These are phyloP conservation scores for Australoheros scitulus DNA, from an alignment of 2,113 vertebrate genomes.

Conservation along the genomic window DNA sequence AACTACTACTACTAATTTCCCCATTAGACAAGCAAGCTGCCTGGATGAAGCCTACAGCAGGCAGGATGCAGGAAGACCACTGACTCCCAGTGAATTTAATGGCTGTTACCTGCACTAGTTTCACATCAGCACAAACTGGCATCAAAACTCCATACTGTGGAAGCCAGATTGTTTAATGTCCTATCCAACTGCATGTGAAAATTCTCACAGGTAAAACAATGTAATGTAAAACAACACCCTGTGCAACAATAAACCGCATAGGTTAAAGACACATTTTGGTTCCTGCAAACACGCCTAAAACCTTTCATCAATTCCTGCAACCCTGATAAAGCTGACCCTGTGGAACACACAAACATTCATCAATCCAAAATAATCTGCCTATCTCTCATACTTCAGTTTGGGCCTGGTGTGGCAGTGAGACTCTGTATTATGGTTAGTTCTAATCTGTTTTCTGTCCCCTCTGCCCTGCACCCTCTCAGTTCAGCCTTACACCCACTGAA, in stretches of 20 bases:
- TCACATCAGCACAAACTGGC: not conserved
- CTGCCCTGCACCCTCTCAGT: slow-evolving; percentile 39
- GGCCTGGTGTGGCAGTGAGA: slow-evolving; percentile 11
- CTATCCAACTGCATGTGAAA: not conserved
- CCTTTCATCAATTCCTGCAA: slow-evolving; percentile 19
- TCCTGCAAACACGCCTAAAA: slow-evolving; percentile 2
- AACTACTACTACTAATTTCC: no score
- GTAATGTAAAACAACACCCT: not conserved
- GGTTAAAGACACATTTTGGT: not conserved
- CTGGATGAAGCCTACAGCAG: not conserved
- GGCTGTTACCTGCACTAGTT: not conserved
- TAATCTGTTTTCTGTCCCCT: slow-evolving; percentile 56
- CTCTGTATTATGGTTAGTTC: slow-evolving; percentile 48
- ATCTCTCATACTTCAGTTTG: slow-evolving; percentile 19
- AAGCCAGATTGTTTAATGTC: not conserved
- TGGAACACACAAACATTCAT: slow-evolving; percentile 32
- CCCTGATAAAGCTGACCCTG: slow-evolving; percentile 9
- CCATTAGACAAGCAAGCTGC: no score
- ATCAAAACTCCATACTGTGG: not conserved
- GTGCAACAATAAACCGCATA: not conserved
- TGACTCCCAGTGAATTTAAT: not conserved
- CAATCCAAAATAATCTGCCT: slow-evolving; percentile 59
- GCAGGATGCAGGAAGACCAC: not conserved
- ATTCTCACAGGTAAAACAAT: not conserved
- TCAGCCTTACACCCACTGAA: slow-evolving; percentile 47